Evolutionary conservation across 1,140 invertebrate genomes (phyloP).

Genomic region (Magallana ariakensis): DNA sequence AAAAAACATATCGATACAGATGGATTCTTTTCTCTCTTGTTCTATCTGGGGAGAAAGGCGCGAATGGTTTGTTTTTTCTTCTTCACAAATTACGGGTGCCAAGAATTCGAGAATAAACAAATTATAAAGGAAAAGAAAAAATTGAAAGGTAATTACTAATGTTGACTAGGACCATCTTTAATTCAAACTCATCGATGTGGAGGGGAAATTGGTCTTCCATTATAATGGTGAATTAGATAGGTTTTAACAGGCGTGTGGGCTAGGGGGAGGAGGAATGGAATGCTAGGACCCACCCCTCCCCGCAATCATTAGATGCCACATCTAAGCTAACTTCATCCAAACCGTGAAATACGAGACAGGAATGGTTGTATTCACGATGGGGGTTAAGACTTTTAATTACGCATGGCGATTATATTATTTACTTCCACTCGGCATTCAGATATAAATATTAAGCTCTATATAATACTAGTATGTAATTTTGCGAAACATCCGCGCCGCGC

Average conservation of each 20-base stretch:
- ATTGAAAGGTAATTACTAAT: constrained; percentile 19
- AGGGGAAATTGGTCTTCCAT: neutral
- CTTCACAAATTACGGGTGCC: constrained; percentile 27
- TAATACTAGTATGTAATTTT: neutral
- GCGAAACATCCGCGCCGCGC: neutral
- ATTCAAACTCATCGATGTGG: constrained; percentile 8
- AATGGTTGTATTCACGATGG: neutral
- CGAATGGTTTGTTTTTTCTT: neutral
- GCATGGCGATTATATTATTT: neutral
- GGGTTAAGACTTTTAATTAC: constrained; percentile 23
- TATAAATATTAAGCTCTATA: neutral
- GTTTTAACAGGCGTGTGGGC: neutral
- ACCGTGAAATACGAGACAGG: neutral
- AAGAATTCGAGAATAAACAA: neutral
- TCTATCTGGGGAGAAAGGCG: neutral
- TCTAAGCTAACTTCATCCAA: neutral
- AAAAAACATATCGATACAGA: neutral
- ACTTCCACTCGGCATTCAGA: neutral
- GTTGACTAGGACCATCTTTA: constrained; percentile 8
- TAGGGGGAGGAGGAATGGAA: neutral
- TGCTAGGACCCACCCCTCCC: neutral
- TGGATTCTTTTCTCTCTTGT: neutral
- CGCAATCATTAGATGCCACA: neutral
- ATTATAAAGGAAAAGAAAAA: neutral
- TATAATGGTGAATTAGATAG: neutral